Conservation (phyloP, 1,140 invertebrate species). For the Pectinophora gossypiella region DNA sequence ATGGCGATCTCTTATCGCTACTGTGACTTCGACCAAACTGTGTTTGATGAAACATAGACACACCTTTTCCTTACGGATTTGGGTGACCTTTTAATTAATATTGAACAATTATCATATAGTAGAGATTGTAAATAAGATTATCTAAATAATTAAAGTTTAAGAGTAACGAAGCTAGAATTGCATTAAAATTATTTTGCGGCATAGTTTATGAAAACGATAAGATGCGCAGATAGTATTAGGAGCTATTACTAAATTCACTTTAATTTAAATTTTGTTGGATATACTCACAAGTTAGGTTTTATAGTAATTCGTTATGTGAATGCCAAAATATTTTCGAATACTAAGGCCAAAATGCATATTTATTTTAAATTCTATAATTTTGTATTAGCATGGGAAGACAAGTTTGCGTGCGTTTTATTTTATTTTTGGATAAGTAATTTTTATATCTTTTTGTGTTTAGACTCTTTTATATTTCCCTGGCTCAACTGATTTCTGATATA, state of each 20-base stretch:
- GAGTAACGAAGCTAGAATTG: conserved; percentile 63
- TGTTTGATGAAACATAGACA: conserved; percentile 8
- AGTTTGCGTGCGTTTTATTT: too few relatives aligned
- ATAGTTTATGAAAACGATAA: conserved; percentile 43
- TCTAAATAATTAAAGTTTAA: conserved; percentile 50
- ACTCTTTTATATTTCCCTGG: not conserved
- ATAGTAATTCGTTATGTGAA: conserved; percentile 33
- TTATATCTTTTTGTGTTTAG: not conserved
- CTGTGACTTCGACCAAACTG: conserved; percentile 4
- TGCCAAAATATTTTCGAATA: conserved; percentile 39
- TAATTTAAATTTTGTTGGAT: conserved; percentile 48
- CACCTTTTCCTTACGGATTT: conserved; percentile 13
- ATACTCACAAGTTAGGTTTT: conserved; percentile 36
- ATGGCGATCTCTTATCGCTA: too few relatives aligned
- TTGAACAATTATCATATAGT: conserved; percentile 61
- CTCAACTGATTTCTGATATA: too few relatives aligned
- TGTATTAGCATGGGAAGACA: not conserved
- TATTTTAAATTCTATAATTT: conserved; percentile 13
- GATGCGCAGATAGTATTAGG: conserved; percentile 42
- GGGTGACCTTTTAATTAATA: conserved; percentile 42
- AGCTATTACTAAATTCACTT: conserved; percentile 34
- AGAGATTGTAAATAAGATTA: conserved; percentile 71
- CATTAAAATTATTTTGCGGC: conserved; percentile 66
- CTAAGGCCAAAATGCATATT: conserved; percentile 38
- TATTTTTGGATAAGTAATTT: too few relatives aligned